Percentiles rank a stretch among this genome's conserved stretches.
Conservation (phyloP, 2,113 vertebrate genomes). For the Anoplopoma fimbria region DNA sequence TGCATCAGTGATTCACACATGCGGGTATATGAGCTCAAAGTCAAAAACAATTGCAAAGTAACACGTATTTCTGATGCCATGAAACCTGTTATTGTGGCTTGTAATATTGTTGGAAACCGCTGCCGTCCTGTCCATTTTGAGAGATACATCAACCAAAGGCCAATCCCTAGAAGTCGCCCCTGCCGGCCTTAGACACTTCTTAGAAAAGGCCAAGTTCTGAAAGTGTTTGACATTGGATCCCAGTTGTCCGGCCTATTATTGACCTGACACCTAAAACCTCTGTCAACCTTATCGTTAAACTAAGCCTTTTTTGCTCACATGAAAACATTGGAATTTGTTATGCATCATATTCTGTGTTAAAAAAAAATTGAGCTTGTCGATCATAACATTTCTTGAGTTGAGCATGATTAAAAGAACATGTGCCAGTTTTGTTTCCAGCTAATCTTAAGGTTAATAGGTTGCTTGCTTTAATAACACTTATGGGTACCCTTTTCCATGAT, state of each 20-base stretch:
- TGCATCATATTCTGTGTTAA: not conserved
- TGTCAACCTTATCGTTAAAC: not conserved
- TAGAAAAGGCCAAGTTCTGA: not conserved
- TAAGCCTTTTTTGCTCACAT: not conserved
- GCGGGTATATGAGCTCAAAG: fast-evolving
- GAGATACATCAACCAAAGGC: fast-evolving
- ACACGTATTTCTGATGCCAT: too few relatives aligned
- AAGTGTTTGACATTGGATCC: not conserved
- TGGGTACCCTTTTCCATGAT: too few relatives aligned
- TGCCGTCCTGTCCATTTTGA: not conserved
- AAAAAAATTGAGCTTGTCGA: not conserved
- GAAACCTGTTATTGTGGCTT: constrained; percentile 3
- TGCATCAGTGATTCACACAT: not conserved
- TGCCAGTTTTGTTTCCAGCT: too few relatives aligned
- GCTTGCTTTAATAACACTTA: too few relatives aligned
- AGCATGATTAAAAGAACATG: not conserved
- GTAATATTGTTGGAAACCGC: fast-evolving
- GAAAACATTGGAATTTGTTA: not conserved
- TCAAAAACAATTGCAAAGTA: not conserved
- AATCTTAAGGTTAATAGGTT: too few relatives aligned
- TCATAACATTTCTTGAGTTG: not conserved
- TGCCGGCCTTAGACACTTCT: not conserved
- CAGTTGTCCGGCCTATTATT: not conserved
- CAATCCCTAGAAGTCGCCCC: fast-evolving
- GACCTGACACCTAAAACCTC: not conserved